Conservation (phyloP, 2,797 vertebrate species). For the Sylvia borin region DNA sequence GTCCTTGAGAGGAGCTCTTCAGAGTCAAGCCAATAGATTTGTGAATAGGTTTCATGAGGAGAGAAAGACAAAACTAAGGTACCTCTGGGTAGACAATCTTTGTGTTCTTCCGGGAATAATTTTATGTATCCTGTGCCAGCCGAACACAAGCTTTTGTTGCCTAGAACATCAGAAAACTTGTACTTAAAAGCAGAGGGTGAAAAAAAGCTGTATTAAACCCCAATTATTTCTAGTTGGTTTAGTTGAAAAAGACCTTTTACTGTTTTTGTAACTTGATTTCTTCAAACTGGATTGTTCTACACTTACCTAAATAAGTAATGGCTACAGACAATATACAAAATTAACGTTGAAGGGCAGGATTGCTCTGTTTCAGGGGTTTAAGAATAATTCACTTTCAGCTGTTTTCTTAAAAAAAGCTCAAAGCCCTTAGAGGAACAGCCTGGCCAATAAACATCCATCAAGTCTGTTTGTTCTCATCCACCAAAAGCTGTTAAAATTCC, state of each 20-base stretch:
- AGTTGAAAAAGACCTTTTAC: background rate
- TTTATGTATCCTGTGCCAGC: rapidly evolving
- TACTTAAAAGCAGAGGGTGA: background rate
- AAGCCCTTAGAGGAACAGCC: background rate
- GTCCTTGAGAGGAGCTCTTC: conserved; percentile 91
- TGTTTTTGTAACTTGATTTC: background rate
- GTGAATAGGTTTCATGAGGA: conserved; percentile 97
- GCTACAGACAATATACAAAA: background rate
- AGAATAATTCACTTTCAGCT: background rate
- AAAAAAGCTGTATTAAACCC: background rate
- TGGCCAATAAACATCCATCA: background rate
- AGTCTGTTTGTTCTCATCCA: background rate
- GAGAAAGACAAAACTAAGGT: conserved; percentile 95
- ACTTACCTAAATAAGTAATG: background rate
- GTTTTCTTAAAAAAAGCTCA: background rate
- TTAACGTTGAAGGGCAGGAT: background rate
- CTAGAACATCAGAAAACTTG: background rate
- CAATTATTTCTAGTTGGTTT: background rate
- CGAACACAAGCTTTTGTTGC: background rate
- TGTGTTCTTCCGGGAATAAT: background rate
- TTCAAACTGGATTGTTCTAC: background rate
- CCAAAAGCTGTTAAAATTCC: background rate
- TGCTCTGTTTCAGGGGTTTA: background rate
- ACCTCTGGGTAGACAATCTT: background rate
- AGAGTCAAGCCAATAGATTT: conserved; percentile 95